Base-by-base conservation (phyloP, 2,888 invertebrate species). In the Uropetala carovei region DNA sequence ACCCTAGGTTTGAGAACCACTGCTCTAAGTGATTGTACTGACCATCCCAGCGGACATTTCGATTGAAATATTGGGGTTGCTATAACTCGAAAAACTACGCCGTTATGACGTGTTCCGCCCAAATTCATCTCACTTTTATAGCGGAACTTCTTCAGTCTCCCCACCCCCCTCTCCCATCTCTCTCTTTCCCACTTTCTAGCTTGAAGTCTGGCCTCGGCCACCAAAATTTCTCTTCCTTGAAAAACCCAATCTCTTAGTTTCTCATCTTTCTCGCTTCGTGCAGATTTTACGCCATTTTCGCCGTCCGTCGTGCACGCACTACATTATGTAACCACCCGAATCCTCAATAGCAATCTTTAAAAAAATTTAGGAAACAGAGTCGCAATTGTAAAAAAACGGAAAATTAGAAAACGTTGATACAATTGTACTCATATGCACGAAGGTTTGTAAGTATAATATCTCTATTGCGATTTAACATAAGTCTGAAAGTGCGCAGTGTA, bases 201-300 rank as follows among this genome's bases (percentile, higher is more conserved):
- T 27, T 27, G 27, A 0, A 5, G 68, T 68, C n/a, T 64, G 64
- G 11, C 64, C 64, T 68, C 68, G 75, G 3, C 75, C 75, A 22
- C 75, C 75, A 75, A 22, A 75, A 75, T 27, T 75, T 22, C 13
- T 22, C 75, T 75, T 75, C 75, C 75, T 75, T 75, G 75, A 75
- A 75, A 75, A 18, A 7, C 18, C 18, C 0, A 60, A 60, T 14
- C 27, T 27, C 18, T 75, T 75, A 3, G 43, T 43, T 43, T 5
- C 43, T 43, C 43, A 43, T 43, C 43, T 43, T 27, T 10, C 75
- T n/a, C n/a, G 0, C 9, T 68, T n/a, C n/a, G 68, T n/a, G 14
- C 11, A 14, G 13, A 18, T 68, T 18, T 64, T 64, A 18, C 5
- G 64, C n/a, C 64, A 64, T 64, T 64, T 64, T n/a, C n/a, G 64